These are phyloP conservation scores for Biston stratarius DNA, from an alignment of 2,888 invertebrate genomes.

Conservation along the genomic window DNA sequence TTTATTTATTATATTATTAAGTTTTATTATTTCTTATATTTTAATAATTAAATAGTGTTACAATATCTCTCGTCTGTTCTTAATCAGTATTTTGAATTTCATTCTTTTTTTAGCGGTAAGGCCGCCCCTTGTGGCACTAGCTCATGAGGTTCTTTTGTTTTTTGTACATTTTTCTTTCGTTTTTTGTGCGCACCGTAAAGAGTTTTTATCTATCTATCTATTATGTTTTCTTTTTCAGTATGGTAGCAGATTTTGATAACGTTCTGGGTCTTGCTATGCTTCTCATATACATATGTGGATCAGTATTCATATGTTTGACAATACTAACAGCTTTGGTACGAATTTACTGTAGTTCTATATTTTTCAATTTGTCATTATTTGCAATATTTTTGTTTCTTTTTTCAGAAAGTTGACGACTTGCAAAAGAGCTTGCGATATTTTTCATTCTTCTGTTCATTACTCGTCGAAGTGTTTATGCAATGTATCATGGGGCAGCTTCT, in stretches of 20 bases:
- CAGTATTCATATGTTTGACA: slow-evolving; percentile 75
- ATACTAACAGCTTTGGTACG: slow-evolving; percentile 73
- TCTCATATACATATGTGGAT: slow-evolving; percentile 69
- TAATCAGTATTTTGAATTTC: too few relatives aligned
- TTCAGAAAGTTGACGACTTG: slow-evolving; percentile 69
- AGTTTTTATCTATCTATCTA: not conserved
- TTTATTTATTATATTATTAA: too few relatives aligned
- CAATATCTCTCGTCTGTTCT: too few relatives aligned
- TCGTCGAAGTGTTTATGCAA: slow-evolving; percentile 67
- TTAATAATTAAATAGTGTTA: too few relatives aligned
- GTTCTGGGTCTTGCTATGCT: slow-evolving; percentile 71
- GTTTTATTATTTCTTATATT: too few relatives aligned
- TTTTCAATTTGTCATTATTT: not conserved
- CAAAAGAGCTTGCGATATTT: slow-evolving; percentile 72
- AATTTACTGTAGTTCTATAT: too few relatives aligned
- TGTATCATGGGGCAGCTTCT: slow-evolving; percentile 76
- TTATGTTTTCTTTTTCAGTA: slow-evolving; percentile 69
- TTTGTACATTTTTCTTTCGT: too few relatives aligned
- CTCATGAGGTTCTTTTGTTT: too few relatives aligned
- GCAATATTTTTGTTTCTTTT: slow-evolving; percentile 29
- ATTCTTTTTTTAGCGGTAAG: too few relatives aligned
- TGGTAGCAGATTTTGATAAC: slow-evolving; percentile 60
- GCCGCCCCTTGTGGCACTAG: too few relatives aligned
- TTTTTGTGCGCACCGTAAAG: not conserved
- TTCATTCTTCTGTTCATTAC: slow-evolving; percentile 68